Conservation (phyloP, 2,888 invertebrate genomes). For the Xestia rhomboidea region DNA sequence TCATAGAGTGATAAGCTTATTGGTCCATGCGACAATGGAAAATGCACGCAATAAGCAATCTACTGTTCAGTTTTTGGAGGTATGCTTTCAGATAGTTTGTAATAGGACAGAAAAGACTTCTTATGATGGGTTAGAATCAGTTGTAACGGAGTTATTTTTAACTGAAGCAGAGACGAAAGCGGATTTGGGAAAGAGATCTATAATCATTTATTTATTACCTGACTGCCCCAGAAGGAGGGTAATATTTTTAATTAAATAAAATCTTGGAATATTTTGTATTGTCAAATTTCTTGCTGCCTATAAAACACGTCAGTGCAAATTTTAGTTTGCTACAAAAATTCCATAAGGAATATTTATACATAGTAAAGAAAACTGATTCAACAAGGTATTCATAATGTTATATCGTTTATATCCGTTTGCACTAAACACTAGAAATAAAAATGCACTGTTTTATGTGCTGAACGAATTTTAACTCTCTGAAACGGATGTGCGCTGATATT, state of each 20-base stretch:
- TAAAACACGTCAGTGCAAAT: not conserved
- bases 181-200: too few relatives aligned
- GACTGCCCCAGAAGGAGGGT: too few relatives aligned
- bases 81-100: not conserved
- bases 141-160: too few relatives aligned
- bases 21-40: constrained; percentile 16
- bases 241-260: too few relatives aligned
- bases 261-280: not conserved
- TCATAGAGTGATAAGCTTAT: constrained; percentile 26
- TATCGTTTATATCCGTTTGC: not conserved
- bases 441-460: not conserved
- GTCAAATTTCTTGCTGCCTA: not conserved
- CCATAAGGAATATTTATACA: not conserved
- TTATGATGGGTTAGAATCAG: not conserved
- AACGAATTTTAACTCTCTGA: not conserved
- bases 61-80: not conserved
- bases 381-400: not conserved
- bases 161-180: too few relatives aligned
- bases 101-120: not conserved
- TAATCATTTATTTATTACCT: too few relatives aligned
- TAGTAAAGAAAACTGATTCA: too few relatives aligned
- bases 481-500: not conserved
- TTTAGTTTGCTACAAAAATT: not conserved
- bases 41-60: constrained; percentile 18
- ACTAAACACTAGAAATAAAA: not conserved